Percentiles rank a stretch among this genome's conserved stretches.
These are phyloP conservation scores for Patella depressa DNA, from an alignment of 2,888 invertebrate species.

Conservation along the genomic window DNA sequence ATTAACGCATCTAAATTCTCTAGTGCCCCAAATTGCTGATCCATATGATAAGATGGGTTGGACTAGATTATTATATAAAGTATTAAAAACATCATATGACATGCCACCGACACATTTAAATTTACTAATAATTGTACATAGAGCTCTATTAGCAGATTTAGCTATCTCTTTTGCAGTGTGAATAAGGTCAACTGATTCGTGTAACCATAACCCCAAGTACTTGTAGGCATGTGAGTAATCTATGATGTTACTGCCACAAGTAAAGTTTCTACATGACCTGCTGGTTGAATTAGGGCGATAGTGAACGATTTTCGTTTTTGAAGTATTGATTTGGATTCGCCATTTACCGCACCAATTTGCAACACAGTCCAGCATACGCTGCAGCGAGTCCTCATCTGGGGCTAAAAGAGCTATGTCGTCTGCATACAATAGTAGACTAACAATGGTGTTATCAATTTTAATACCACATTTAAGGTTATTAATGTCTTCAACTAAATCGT, in stretches of 20 bases:
- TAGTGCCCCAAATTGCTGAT: conserved; percentile 1
- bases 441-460: background rate
- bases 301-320: background rate
- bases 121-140: background rate
- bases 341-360: too few relatives aligned
- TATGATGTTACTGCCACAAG: background rate
- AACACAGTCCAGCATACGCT: too few relatives aligned
- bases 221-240: background rate
- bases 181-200: background rate
- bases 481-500: too few relatives aligned
- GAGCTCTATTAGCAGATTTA: background rate
- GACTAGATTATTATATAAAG: background rate
- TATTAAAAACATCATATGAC: background rate
- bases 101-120: conserved; percentile 4
- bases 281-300: background rate
- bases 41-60: background rate
- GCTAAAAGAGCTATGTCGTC: too few relatives aligned
- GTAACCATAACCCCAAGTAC: background rate
- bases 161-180: conserved; percentile 6
- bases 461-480: background rate
- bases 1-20: background rate
- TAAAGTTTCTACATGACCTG: background rate
- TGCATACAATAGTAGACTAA: too few relatives aligned
- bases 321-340: background rate
- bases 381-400: too few relatives aligned